phyloP scores from a whole-genome alignment of 2,888 invertebrate genomes.

The Agonopterix heracliana region DNA sequence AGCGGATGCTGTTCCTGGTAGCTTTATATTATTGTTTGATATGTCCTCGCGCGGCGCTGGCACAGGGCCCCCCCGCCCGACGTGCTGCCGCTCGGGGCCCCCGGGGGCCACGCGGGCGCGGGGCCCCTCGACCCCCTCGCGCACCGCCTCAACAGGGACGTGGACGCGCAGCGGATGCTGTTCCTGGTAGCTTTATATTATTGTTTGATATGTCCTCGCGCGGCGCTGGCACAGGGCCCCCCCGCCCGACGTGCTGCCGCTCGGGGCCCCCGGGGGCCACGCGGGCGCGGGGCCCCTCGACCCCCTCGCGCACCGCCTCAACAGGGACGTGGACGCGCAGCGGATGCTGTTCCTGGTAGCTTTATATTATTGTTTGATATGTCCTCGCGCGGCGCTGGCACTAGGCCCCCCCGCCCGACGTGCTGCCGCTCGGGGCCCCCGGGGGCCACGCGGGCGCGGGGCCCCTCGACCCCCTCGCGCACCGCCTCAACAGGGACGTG shows the following conservation, averaged over 20 bases:
- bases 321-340: slow-evolving; percentile 86
- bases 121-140: slow-evolving; percentile 39
- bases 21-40: too few species aligned
- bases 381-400: slow-evolving; percentile 83
- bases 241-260: slow-evolving; percentile 46
- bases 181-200: slow-evolving; percentile 83
- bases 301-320: slow-evolving; percentile 59
- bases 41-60: slow-evolving; percentile 82
- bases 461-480: slow-evolving; percentile 40
- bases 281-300: slow-evolving; percentile 37
- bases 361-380: too few species aligned
- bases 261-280: slow-evolving; percentile 59
- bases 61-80: slow-evolving; percentile 73
- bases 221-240: slow-evolving; percentile 79
- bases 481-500: slow-evolving; percentile 81
- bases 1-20: slow-evolving; percentile 86
- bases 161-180: slow-evolving; percentile 84
- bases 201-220: slow-evolving; percentile 84
- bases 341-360: slow-evolving; percentile 85
- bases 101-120: slow-evolving; percentile 54
- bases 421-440: slow-evolving; percentile 40
- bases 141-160: slow-evolving; percentile 80
- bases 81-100: slow-evolving; percentile 40
- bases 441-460: slow-evolving; percentile 53
- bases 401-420: slow-evolving; percentile 61